Evolutionary conservation across 2,797 vertebrate genomes (phyloP).

Genomic region (Anguilla pacifica): DNA sequence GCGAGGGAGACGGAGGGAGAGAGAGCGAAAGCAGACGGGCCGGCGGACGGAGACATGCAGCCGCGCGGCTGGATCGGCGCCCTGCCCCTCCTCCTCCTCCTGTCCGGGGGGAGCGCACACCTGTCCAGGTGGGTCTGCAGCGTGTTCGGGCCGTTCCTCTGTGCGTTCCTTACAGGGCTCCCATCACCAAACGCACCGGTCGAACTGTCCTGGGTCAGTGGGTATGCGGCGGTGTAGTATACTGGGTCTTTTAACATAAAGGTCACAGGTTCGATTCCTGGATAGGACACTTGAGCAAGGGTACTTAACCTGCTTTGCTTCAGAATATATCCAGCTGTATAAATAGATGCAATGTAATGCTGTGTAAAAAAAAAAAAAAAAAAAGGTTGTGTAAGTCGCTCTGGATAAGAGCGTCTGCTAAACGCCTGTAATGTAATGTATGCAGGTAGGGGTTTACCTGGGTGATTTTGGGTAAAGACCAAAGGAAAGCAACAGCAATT

Average conservation of each 20-base stretch:
- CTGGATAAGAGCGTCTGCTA: too few relatives aligned
- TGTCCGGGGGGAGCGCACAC: constrained; percentile 56
- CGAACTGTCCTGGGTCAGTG: background rate
- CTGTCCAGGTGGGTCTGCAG: constrained; percentile 65
- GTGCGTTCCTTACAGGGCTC: too few relatives aligned
- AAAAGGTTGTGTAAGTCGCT: too few relatives aligned
- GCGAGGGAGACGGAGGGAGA: background rate
- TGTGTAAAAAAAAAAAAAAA: too few relatives aligned
- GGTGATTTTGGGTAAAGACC: background rate
- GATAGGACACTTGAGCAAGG: too few relatives aligned
- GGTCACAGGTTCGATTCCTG: background rate
- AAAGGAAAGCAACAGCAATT: background rate
- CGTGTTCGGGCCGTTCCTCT: background rate
- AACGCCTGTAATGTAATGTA: too few relatives aligned
- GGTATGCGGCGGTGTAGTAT: background rate
- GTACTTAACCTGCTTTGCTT: too few relatives aligned
- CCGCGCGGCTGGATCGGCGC: constrained; percentile 59
- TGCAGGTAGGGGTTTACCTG: background rate
- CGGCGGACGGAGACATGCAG: constrained; percentile 63
- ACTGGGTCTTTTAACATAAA: too few relatives aligned
- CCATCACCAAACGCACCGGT: too few relatives aligned
- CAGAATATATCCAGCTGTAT: too few relatives aligned
- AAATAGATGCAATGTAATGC: too few relatives aligned
- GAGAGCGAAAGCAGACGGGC: background rate
- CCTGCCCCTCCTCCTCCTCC: constrained; percentile 62